phyloP scores from a whole-genome alignment of 37 sponge, comb jelly and placozoan genomes.

The Spongilla lacustris region DNA sequence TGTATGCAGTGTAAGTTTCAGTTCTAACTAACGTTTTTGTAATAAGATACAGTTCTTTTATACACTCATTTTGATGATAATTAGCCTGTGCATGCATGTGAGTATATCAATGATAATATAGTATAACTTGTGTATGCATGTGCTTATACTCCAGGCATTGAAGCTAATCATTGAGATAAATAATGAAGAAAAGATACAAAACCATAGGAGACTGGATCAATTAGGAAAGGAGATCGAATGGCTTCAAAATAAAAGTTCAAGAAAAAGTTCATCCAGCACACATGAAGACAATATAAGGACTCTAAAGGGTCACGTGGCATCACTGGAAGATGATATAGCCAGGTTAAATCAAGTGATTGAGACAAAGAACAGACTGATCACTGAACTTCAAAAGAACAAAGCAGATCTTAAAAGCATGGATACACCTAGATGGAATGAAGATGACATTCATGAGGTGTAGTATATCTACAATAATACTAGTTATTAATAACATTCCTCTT shows the following conservation, averaged over 20 bases:
- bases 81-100: too few species aligned
- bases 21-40: too few species aligned
- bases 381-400: neutral
- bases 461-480: too few species aligned
- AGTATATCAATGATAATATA: too few species aligned
- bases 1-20: too few species aligned
- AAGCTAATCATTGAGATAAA: neutral
- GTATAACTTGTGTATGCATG: neutral
- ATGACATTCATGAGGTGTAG: too few species aligned
- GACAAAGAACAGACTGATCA: neutral
- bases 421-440: too few species aligned
- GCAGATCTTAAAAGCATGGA: neutral
- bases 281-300: neutral
- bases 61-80: too few species aligned
- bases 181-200: neutral
- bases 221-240: neutral
- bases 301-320: neutral
- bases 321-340: neutral
- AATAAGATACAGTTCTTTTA: too few species aligned
- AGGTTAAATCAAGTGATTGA: neutral
- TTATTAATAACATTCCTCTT: neutral
- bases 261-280: neutral
- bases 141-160: neutral
- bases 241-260: neutral
- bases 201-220: neutral